These are phyloP conservation scores for Halcyon smyrnensis DNA, from an alignment of 2,797 vertebrate species.

Conservation along the genomic window DNA sequence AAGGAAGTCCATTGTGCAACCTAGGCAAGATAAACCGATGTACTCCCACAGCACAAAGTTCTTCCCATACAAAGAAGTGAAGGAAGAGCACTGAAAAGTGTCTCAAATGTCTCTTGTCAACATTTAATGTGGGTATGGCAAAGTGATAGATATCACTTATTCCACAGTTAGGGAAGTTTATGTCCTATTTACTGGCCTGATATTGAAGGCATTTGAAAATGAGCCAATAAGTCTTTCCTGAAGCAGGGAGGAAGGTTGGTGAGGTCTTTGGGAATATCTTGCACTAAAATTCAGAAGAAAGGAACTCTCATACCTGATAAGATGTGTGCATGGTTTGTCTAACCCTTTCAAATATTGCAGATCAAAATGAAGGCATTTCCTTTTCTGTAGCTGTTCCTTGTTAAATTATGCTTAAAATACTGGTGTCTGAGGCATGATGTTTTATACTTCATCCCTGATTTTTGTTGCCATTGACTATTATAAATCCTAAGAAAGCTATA, in stretches of 20 bases:
- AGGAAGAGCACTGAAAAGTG: not conserved
- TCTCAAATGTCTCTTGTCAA: not conserved
- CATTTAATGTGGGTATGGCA: not conserved
- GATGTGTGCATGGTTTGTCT: not conserved
- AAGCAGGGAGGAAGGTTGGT: not conserved
- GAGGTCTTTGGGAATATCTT: not conserved
- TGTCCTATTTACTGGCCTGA: not conserved
- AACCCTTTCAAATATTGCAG: not conserved
- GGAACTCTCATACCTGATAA: not conserved
- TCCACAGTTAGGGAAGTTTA: not conserved
- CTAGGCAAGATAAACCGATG: not conserved
- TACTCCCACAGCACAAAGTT: not conserved
- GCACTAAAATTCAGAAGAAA: not conserved
- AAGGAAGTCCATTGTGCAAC: not conserved
- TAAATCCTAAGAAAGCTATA: not conserved
- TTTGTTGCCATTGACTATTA: not conserved
- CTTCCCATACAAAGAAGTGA: not conserved
- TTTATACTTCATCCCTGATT: not conserved
- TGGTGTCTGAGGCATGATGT: not conserved
- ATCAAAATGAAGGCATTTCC: not conserved
- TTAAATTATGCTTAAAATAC: not conserved
- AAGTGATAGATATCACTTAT: not conserved
- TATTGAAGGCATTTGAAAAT: not conserved
- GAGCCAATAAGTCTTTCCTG: not conserved
- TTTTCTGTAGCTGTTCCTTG: not conserved